Conservation (phyloP, 2,113 vertebrate species). For the Myotis davidii region DNA sequence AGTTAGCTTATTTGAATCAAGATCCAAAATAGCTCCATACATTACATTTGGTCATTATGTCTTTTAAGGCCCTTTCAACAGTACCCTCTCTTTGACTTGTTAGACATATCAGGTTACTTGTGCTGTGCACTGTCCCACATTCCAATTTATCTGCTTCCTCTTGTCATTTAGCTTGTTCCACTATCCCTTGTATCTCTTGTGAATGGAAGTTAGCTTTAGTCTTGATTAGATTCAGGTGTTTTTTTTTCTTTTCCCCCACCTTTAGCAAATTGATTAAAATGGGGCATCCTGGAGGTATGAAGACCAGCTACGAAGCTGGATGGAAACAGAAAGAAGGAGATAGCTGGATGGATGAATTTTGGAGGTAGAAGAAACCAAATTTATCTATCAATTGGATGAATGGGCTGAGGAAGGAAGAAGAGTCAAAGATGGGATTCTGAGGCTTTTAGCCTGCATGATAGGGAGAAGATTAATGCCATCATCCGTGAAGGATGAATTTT, state of each 20-base stretch:
- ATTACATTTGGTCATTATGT: slow-evolving; percentile 31
- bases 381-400: slow-evolving; percentile 31
- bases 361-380: slow-evolving; percentile 22
- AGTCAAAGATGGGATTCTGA: slow-evolving; percentile 34
- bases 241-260: neutral
- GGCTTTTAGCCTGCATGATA: slow-evolving; percentile 24
- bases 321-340: slow-evolving; percentile 22
- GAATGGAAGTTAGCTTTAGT: slow-evolving; percentile 14
- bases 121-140: neutral
- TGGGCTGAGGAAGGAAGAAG: neutral
- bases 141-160: neutral
- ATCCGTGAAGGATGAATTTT: slow-evolving; percentile 55
- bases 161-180: slow-evolving; percentile 48
- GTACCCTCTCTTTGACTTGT: neutral
- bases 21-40: neutral
- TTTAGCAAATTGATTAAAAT: slow-evolving; percentile 36
- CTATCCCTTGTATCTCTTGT: slow-evolving; percentile 33
- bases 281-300: neutral
- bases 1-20: slow-evolving; percentile 29
- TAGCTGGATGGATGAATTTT: neutral
- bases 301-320: neutral
- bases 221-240: slow-evolving; percentile 31
- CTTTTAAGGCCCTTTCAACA: neutral
- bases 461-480: neutral
- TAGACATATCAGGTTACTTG: slow-evolving; percentile 18